Percentiles rank a stretch among this genome's conserved stretches.
These are phyloP conservation scores for Amblyjoppa proteus DNA, from an alignment of 2,888 invertebrate species.

Conservation along the genomic window DNA sequence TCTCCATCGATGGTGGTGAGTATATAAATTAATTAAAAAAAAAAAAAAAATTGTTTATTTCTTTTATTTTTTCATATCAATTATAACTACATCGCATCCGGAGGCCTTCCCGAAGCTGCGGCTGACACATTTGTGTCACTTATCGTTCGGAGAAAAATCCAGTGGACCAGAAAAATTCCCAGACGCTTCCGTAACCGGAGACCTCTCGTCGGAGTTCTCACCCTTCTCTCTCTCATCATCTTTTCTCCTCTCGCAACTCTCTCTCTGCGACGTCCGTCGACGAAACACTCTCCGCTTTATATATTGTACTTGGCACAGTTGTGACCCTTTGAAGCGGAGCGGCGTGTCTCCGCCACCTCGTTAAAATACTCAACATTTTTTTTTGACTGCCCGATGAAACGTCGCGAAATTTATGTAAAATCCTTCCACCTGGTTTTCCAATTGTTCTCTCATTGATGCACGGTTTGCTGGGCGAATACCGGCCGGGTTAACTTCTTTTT, in stretches of 20 bases:
- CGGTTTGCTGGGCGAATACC: too few relatives aligned
- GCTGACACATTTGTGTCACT: conserved; percentile 56
- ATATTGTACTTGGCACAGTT: conserved; percentile 2
- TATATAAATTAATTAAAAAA: conserved; percentile 45
- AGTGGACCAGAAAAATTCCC: conserved; percentile 70
- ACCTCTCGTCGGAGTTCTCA: conserved; percentile 38
- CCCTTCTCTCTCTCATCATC: not conserved
- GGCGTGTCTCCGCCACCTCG: not conserved
- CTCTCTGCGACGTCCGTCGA: conserved; percentile 7
- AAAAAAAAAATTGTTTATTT: too few relatives aligned
- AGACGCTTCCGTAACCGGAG: conserved; percentile 73
- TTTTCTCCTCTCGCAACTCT: conserved; percentile 31
- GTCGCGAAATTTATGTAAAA: not conserved
- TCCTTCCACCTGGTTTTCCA: not conserved
- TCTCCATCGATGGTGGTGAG: conserved; percentile 94
- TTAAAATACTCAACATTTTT: not conserved
- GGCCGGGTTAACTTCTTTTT: too few relatives aligned
- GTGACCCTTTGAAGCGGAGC: not conserved
- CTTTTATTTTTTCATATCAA: not conserved
- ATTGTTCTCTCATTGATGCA: not conserved
- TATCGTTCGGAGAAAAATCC: conserved; percentile 62
- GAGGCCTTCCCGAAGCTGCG: not conserved
- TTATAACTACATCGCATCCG: conserved; percentile 27
- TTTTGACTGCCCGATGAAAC: not conserved
- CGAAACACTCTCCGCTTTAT: conserved; percentile 11